Evolutionary conservation across 2,113 vertebrate species (phyloP).

Genomic region (Salminus brasiliensis): DNA sequence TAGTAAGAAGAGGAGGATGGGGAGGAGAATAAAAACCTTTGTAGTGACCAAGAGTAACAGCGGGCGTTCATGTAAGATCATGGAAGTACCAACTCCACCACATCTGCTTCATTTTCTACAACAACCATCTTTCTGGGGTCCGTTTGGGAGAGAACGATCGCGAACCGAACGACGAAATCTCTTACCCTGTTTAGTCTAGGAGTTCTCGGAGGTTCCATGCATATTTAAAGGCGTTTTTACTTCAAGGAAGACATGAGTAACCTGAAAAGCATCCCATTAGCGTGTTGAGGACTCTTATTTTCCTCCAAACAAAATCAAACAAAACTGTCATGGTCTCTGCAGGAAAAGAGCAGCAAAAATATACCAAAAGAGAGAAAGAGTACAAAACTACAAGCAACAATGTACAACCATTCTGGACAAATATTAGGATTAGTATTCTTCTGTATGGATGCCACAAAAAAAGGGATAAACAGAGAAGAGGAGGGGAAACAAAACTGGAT

Average conservation of each 20-base stretch:
- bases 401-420: slow-evolving; percentile 43
- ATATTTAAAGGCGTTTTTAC: slow-evolving; percentile 61
- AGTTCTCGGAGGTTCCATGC: slow-evolving; percentile 57
- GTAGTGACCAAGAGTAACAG: slow-evolving; percentile 12
- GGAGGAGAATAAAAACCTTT: not conserved
- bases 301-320: slow-evolving; percentile 26
- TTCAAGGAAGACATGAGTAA: slow-evolving; percentile 61
- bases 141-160: slow-evolving; percentile 4
- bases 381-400: slow-evolving; percentile 54
- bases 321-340: slow-evolving; percentile 32
- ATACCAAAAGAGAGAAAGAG: not conserved
- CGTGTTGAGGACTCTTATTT: slow-evolving; percentile 22
- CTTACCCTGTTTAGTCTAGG: slow-evolving; percentile 54
- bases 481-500: slow-evolving; percentile 28
- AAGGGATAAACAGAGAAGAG: not conserved
- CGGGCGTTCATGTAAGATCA: not conserved
- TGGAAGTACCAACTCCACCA: not conserved
- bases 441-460: slow-evolving; percentile 32
- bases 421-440: slow-evolving; percentile 29
- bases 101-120: slow-evolving; percentile 13
- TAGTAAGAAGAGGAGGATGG: not conserved
- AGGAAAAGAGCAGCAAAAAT: slow-evolving; percentile 51
- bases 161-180: slow-evolving; percentile 25
- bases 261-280: slow-evolving; percentile 39
- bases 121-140: slow-evolving; percentile 22